Conservation (phyloP, 2,113 vertebrate species). For the Meles meles region DNA sequence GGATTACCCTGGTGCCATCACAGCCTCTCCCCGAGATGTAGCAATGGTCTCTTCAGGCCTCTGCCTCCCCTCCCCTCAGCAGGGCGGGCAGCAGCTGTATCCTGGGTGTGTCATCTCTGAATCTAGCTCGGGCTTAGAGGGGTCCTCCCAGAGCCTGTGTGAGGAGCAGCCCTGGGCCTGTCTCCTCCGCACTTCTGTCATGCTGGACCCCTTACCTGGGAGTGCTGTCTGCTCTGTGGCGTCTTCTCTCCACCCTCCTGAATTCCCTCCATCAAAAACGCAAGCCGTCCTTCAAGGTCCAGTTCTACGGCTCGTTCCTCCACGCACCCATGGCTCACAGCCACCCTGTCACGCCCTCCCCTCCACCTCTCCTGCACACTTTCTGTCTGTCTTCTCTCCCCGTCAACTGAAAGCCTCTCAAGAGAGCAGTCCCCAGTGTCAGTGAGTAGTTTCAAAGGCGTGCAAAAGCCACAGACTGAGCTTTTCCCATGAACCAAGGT, state of each 20-base stretch:
- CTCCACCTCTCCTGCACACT: neutral
- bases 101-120: neutral
- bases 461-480: neutral
- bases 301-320: neutral
- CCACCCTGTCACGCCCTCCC: fast-evolving
- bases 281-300: neutral
- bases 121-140: fast-evolving
- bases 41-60: neutral
- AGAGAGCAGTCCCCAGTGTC: fast-evolving
- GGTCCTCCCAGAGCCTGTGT: neutral
- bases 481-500: neutral
- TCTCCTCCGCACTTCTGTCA: fast-evolving
- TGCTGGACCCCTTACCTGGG: fast-evolving
- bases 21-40: neutral
- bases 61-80: neutral
- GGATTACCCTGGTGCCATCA: fast-evolving
- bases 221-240: fast-evolving
- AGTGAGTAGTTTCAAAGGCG: neutral
- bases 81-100: fast-evolving
- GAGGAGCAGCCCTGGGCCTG: neutral
- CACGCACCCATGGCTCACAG: neutral
- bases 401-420: too few species aligned
- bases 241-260: neutral
- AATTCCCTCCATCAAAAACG: neutral
- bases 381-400: neutral